These are phyloP conservation scores for Pristionchus pacificus DNA, from an alignment of 1,140 invertebrate species.

Conservation along the genomic window DNA sequence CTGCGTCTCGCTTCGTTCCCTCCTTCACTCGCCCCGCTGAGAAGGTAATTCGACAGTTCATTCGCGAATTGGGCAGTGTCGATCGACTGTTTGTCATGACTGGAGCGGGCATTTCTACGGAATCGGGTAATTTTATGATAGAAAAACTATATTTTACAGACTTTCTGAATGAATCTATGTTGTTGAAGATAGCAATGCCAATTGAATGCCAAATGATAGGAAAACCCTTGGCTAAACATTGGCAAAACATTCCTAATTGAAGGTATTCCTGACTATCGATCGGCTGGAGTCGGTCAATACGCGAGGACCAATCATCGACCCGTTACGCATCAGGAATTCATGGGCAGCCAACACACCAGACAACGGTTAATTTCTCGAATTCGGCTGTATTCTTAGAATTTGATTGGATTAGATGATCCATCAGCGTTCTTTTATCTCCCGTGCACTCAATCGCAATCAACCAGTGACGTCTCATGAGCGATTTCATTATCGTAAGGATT, in stretches of 20 bases:
- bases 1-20: slow-evolving; percentile 16
- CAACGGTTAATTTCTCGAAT: slow-evolving; percentile 59
- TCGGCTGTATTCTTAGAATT: background rate
- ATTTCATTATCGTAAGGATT: no score
- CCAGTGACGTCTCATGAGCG: no score
- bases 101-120: slow-evolving; percentile 90
- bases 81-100: slow-evolving; percentile 69
- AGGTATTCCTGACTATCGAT: slow-evolving; percentile 74
- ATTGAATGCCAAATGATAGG: background rate
- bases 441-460: no score
- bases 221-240: background rate
- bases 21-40: background rate
- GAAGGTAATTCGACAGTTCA: slow-evolving; percentile 10
- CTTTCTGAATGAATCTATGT: background rate
- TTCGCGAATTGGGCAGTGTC: slow-evolving; percentile 45
- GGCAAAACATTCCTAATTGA: slow-evolving; percentile 13
- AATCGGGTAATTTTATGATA: slow-evolving; percentile 71
- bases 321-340: slow-evolving; percentile 77
- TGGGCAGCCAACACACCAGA: slow-evolving; percentile 68
- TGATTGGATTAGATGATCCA: no score
- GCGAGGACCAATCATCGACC: slow-evolving; percentile 76
- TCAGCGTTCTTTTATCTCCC: no score
- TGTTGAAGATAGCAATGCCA: background rate
- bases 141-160: no score
- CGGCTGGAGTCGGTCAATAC: slow-evolving; percentile 84